Percentiles rank a stretch among this genome's conserved stretches.
Conservation (phyloP, 2,888 invertebrate genomes). For the Pegoplata infirma region DNA sequence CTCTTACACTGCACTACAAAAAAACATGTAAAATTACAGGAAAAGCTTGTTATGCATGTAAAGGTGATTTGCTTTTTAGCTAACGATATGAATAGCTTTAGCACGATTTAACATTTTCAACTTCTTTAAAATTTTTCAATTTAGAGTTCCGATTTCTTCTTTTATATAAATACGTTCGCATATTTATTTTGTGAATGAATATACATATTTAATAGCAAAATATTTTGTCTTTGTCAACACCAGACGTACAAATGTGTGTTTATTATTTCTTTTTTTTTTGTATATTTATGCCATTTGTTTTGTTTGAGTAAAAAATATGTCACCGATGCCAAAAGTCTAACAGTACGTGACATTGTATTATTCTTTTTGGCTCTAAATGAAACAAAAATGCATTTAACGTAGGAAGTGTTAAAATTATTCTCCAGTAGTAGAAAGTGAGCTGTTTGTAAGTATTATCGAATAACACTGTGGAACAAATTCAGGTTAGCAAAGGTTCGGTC, state of each 20-base stretch:
- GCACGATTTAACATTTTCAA: background rate
- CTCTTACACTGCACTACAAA: no score
- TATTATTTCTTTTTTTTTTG: background rate
- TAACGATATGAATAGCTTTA: background rate
- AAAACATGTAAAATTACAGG: no score
- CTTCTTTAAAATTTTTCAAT: background rate
- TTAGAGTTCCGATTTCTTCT: no score
- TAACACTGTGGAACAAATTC: no score
- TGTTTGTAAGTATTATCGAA: no score
- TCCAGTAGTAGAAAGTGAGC: no score
- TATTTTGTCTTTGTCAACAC: constrained; percentile 31
- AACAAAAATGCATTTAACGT: background rate
- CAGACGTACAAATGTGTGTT: constrained; percentile 26
- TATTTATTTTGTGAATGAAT: background rate
- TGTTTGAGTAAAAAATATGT: constrained; percentile 7
- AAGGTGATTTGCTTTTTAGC: no score
- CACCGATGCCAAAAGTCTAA: constrained; percentile 13
- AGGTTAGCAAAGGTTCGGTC: no score
- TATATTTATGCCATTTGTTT: constrained; percentile 2
- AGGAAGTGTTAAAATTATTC: no score
- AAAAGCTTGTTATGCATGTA: no score
- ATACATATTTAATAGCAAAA: background rate
- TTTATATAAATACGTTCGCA: background rate
- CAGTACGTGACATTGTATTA: constrained; percentile 21
- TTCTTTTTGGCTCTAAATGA: background rate